phyloP scores from a whole-genome alignment of 2,888 invertebrate species.

The Drosophila borealis region DNA sequence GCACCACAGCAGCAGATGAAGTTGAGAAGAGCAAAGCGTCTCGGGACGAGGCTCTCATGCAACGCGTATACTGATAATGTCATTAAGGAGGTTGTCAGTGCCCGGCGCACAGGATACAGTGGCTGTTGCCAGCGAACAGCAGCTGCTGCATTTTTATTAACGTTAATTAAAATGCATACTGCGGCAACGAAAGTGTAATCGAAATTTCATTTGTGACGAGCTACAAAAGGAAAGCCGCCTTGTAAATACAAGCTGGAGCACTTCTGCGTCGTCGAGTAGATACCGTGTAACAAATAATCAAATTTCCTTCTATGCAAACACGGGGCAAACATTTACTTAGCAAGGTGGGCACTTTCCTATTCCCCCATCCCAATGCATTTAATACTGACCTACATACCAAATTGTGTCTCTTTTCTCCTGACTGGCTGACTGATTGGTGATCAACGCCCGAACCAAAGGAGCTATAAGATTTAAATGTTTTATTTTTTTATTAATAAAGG shows the following conservation, averaged over 20 bases:
- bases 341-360: no score
- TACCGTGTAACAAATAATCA: no score
- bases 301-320: no score
- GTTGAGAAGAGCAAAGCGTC: conserved; percentile 29
- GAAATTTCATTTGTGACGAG: conserved; percentile 69
- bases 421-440: no score
- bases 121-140: not conserved
- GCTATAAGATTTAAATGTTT: no score
- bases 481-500: no score
- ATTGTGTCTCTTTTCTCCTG: no score
- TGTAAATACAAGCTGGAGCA: conserved; percentile 4
- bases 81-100: conserved; percentile 51
- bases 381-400: no score
- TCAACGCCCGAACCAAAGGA: no score
- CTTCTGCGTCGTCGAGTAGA: not conserved
- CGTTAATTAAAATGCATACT: conserved; percentile 72
- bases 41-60: conserved; percentile 53
- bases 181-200: conserved; percentile 67
- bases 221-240: conserved; percentile 11
- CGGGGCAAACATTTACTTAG: no score
- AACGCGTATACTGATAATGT: conserved; percentile 68
- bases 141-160: conserved; percentile 64
- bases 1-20: conserved; percentile 46
- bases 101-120: not conserved
- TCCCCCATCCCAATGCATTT: no score